Conservation (phyloP, 2,113 vertebrate genomes). For the Phrynosoma platyrhinos region DNA sequence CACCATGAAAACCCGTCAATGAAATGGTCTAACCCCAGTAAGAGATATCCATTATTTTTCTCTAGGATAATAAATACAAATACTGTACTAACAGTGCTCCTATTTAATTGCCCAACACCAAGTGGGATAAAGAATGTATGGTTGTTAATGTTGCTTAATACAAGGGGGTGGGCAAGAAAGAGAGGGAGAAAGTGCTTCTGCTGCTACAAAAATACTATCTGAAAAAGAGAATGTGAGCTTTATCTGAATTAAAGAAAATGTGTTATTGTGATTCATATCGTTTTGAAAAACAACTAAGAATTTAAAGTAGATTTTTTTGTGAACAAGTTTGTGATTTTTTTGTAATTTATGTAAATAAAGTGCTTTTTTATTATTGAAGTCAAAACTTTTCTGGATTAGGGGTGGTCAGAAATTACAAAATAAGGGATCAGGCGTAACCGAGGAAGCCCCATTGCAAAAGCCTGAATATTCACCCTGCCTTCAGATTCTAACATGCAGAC, state of each 20-base stretch:
- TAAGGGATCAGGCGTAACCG: neutral
- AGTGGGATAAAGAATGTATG: neutral
- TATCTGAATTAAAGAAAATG: constrained; percentile 14
- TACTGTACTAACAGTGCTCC: neutral
- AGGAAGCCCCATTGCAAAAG: neutral
- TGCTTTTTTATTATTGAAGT: constrained; percentile 77
- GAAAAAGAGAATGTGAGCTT: constrained; percentile 26
- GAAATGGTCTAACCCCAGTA: neutral
- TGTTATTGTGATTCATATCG: constrained; percentile 31
- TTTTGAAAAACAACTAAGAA: constrained; percentile 48
- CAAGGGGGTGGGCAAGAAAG: too few relatives aligned
- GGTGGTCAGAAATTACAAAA: neutral
- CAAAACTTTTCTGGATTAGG: neutral
- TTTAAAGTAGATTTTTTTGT: constrained; percentile 75
- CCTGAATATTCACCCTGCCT: too few relatives aligned
- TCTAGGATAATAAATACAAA: neutral
- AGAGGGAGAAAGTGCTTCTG: constrained; percentile 6
- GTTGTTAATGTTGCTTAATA: neutral
- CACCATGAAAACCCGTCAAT: neutral
- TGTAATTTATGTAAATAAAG: constrained; percentile 89
- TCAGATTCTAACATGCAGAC: neutral
- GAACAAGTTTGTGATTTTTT: constrained; percentile 81
- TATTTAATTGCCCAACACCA: neutral
- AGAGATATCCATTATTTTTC: neutral
- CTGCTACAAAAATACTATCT: constrained; percentile 5